A percentile compares a stretch with the other conserved stretches of the same genome.
These are phyloP conservation scores for Meteorus colon DNA, from an alignment of 2,888 invertebrate genomes.

Conservation along the genomic window DNA sequence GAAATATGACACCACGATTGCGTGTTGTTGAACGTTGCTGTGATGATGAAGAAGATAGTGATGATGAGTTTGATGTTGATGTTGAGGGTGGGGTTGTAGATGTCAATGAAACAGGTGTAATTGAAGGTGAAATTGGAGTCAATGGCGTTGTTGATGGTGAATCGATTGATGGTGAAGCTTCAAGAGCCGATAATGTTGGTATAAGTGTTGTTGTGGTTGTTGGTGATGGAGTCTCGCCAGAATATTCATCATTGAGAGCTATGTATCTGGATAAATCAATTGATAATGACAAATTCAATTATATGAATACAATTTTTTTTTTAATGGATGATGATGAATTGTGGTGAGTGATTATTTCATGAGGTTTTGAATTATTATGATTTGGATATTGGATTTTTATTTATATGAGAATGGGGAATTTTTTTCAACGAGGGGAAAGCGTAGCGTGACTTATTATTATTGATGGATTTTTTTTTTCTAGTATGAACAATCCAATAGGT, in stretches of 20 bases:
- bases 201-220: conserved; percentile 70
- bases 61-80: conserved; percentile 46
- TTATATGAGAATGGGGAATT: too few relatives aligned
- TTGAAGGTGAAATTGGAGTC: conserved; percentile 55
- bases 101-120: conserved; percentile 50
- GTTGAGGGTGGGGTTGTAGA: conserved; percentile 47
- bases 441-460: too few relatives aligned
- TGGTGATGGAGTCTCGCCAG: conserved; percentile 65
- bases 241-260: conserved; percentile 62
- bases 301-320: neutral
- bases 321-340: neutral
- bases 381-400: too few relatives aligned
- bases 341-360: too few relatives aligned
- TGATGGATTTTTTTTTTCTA: too few relatives aligned
- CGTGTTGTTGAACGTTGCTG: conserved; percentile 74
- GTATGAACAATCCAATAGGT: too few relatives aligned
- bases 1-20: conserved; percentile 91
- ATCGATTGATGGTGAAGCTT: conserved; percentile 56
- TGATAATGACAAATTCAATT: conserved; percentile 2
- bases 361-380: too few relatives aligned
- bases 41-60: conserved; percentile 49
- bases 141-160: conserved; percentile 55
- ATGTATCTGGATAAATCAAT: conserved; percentile 58
- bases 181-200: conserved; percentile 49
- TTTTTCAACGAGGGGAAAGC: too few relatives aligned